Conservation (phyloP, 2,888 invertebrate species). For the Acronicta leporina region DNA sequence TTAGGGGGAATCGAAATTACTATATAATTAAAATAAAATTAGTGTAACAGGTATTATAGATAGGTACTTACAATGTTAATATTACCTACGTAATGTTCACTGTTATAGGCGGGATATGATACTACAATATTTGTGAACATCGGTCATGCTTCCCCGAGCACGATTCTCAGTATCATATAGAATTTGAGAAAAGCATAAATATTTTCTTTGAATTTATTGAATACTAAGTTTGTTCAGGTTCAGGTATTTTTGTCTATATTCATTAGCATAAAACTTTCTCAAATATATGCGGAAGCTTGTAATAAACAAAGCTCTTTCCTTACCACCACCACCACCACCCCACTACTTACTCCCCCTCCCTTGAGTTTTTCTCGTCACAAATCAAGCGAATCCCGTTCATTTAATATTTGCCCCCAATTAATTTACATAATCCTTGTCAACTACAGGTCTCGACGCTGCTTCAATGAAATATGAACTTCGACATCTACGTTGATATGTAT, state of each 20-base stretch:
- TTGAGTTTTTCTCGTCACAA: conserved; percentile 62
- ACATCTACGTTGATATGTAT: conserved; percentile 17
- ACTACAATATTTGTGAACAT: too few relatives aligned
- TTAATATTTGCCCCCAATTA: conserved; percentile 74
- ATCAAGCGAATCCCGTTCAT: conserved; percentile 72
- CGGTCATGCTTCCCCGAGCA: too few relatives aligned
- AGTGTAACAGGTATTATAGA: too few relatives aligned
- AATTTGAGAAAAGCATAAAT: background rate
- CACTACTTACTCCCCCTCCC: conserved; percentile 1
- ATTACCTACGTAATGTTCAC: too few relatives aligned
- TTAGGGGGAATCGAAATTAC: too few relatives aligned
- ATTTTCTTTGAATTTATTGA: conserved; percentile 15
- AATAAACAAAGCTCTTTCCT: conserved; percentile 59
- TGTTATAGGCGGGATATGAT: too few relatives aligned
- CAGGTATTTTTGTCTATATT: conserved; percentile 22
- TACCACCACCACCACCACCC: conserved; percentile 17
- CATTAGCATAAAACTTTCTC: conserved; percentile 37
- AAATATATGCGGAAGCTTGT: conserved; percentile 48
- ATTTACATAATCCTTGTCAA: conserved; percentile 80
- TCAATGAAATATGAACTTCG: conserved; percentile 48
- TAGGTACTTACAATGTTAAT: too few relatives aligned
- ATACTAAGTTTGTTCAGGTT: conserved; percentile 8
- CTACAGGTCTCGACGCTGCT: conserved; percentile 64
- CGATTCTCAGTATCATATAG: too few relatives aligned
- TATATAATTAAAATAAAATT: too few relatives aligned